A percentile compares a stretch with the other conserved stretches of the same genome.
Conservation (phyloP, 2,888 invertebrate species). For the Cordylochernes scorpioides region DNA sequence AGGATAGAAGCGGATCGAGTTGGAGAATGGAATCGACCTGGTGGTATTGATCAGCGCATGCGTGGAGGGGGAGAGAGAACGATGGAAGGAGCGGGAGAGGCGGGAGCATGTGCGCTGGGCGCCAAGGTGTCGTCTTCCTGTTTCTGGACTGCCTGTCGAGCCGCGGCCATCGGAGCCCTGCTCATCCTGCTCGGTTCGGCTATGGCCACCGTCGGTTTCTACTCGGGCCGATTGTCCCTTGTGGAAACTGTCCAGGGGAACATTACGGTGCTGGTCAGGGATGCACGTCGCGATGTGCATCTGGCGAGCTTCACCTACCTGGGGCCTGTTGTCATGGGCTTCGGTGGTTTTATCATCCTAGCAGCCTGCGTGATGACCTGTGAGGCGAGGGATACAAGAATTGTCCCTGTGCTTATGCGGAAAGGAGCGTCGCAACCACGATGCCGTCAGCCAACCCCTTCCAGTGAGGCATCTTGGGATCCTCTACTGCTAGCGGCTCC, state of each 20-base stretch:
- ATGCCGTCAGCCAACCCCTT: constrained; percentile 7
- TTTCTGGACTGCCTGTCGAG: constrained; percentile 78
- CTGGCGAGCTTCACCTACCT: constrained; percentile 20
- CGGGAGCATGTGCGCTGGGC: too few species aligned
- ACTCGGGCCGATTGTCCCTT: constrained; percentile 17
- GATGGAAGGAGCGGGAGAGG: too few species aligned
- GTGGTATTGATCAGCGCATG: too few species aligned
- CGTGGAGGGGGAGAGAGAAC: too few species aligned
- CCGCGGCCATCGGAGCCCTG: constrained; percentile 54
- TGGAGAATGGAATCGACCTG: too few species aligned
- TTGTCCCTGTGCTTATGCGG: constrained; percentile 16
- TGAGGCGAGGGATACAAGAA: constrained; percentile 25
- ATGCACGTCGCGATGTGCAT: constrained; percentile 16
- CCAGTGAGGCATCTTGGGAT: constrained; percentile 12
- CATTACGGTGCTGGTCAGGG: constrained; percentile 17
- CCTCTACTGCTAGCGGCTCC: constrained; percentile 8
- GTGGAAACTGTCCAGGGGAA: constrained; percentile 12
- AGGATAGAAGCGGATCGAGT: too few species aligned
- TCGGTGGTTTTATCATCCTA: constrained; percentile 27
- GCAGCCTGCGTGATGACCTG: constrained; percentile 28
- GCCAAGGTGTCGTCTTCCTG: too few species aligned
- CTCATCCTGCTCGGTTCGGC: constrained; percentile 64
- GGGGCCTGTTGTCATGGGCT: constrained; percentile 28
- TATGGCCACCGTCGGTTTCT: constrained; percentile 41
- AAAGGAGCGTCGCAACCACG: constrained; percentile 7